Evolutionary conservation across 1,140 invertebrate genomes (phyloP).

Genomic region (Drosophila nigromelanica): DNA sequence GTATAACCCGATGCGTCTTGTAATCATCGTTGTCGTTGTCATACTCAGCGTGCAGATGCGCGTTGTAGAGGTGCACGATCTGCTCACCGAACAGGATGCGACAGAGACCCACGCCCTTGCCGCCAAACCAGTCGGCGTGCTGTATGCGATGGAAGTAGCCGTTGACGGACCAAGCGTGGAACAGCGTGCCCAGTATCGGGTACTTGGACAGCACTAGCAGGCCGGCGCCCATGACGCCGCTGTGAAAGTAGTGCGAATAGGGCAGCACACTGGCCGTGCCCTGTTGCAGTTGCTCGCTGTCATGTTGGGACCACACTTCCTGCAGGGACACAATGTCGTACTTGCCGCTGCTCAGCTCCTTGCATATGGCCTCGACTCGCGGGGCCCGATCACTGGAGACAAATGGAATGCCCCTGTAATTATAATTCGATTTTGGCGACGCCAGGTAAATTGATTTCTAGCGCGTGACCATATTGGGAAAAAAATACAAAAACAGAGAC

Average conservation of each 20-base stretch:
- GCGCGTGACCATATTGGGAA: conserved; percentile 24
- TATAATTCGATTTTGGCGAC: conserved; percentile 34
- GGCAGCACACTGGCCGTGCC: conserved; percentile 88
- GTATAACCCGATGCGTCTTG: conserved; percentile 93
- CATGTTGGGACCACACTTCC: conserved; percentile 93
- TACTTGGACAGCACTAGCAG: conserved; percentile 95
- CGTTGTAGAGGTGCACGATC: conserved; percentile 92
- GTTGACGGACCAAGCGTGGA: conserved; percentile 97
- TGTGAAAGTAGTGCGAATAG: conserved; percentile 96
- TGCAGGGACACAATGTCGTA: conserved; percentile 96
- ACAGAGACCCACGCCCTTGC: conserved; percentile 97
- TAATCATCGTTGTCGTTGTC: conserved; percentile 94
- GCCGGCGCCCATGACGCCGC: conserved; percentile 96
- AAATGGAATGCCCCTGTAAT: conserved; percentile 91
- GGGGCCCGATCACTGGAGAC: conserved; percentile 90
- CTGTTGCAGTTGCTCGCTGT: conserved; percentile 89
- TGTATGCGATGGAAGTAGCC: conserved; percentile 98
- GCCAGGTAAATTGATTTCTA: conserved; percentile 25
- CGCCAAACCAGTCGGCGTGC: conserved; percentile 99
- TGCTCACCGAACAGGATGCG: conserved; percentile 88
- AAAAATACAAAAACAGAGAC: background rate
- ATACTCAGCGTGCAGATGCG: conserved; percentile 99
- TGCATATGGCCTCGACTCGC: conserved; percentile 92
- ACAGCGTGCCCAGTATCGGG: conserved; percentile 94
- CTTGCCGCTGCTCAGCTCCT: conserved; percentile 87